Percentiles rank a stretch among this genome's conserved stretches.
Evolutionary conservation across 53 echinoderm and acorn worm species (phyloP).

Genomic region (Glandiceps talaboti): DNA sequence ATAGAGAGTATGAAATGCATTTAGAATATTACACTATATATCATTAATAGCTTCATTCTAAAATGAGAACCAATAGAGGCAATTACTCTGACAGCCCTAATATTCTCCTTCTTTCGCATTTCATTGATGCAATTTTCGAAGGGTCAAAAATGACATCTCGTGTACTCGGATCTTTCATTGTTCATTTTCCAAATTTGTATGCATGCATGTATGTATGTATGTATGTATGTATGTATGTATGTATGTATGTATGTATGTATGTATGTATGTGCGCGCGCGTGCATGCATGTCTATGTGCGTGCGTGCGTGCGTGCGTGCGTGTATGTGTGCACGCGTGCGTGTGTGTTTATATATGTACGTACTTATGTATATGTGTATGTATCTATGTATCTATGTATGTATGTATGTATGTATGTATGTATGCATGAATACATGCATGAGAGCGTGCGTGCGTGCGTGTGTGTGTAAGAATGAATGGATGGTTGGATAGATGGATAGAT

Average conservation of each 20-base stretch:
- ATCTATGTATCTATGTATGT: constrained; percentile 4
- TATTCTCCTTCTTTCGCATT: too few relatives aligned
- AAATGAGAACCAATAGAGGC: neutral
- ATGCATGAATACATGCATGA: neutral
- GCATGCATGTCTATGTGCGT: neutral
- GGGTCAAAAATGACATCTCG: too few relatives aligned
- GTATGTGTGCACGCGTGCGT: constrained; percentile 6
- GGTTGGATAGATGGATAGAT: neutral
- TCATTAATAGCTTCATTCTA: neutral
- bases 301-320: constrained; percentile 3
- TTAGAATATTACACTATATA: neutral
- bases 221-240: too few relatives aligned
- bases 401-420: neutral
- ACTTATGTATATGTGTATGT: constrained; percentile 14
- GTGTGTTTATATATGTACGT: constrained; percentile 13
- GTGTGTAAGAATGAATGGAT: neutral
- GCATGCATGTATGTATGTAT: neutral
- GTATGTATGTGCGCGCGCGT: neutral
- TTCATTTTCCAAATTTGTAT: neutral
- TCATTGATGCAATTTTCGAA: too few relatives aligned
- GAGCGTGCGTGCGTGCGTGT: neutral
- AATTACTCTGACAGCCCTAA: too few relatives aligned
- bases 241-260: too few relatives aligned
- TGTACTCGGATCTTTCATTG: too few relatives aligned
- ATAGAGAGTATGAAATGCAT: neutral